phyloP scores from a whole-genome alignment of 2,797 vertebrate genomes.

The Hafferia zeledoni region DNA sequence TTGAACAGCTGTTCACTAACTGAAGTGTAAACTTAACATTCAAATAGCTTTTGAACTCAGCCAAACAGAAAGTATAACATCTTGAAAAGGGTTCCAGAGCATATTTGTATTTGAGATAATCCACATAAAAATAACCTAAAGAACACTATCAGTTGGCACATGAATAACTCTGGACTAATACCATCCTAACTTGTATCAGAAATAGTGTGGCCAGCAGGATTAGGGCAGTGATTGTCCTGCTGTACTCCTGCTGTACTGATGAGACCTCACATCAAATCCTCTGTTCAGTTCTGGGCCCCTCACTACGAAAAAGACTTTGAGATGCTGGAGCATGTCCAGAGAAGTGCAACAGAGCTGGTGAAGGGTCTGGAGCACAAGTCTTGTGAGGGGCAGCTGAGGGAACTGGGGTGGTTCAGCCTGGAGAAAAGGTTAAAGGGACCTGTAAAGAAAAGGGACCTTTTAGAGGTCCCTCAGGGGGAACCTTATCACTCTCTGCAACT shows the following conservation, averaged over 20 bases:
- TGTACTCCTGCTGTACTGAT: background rate
- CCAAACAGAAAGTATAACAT: background rate
- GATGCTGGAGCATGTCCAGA: background rate
- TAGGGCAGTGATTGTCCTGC: background rate
- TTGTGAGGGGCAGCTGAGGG: background rate
- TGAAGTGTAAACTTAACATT: background rate
- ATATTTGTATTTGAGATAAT: background rate
- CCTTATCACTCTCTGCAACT: background rate
- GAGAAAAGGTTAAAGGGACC: background rate
- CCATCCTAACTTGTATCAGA: background rate
- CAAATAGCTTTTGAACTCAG: background rate
- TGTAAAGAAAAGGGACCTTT: too few relatives aligned
- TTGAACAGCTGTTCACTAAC: background rate
- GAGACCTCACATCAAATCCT: background rate
- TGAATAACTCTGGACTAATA: background rate
- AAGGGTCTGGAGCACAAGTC: background rate
- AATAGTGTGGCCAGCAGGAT: background rate
- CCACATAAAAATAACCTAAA: background rate
- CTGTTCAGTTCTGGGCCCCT: background rate
- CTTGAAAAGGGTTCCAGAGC: background rate
- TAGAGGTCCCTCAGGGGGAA: background rate
- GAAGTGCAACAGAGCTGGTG: background rate
- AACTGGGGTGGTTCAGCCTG: background rate
- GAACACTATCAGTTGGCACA: background rate
- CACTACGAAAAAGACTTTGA: background rate